phyloP scores from a whole-genome alignment of 2,888 invertebrate genomes.

The Seira ritae region DNA sequence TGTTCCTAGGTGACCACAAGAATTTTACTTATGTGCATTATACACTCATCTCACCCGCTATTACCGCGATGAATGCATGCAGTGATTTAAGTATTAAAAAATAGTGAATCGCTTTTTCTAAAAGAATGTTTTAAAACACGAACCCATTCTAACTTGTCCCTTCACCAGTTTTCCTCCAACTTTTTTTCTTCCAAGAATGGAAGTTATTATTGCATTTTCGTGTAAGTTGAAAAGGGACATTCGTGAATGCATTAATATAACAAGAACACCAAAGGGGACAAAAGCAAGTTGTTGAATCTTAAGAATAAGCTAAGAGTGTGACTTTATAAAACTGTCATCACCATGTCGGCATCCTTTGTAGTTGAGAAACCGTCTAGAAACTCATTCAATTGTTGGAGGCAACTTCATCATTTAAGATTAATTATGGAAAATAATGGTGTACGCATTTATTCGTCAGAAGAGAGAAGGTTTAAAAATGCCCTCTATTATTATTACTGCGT shows the following conservation, averaged over 20 bases:
- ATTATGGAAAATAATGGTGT: conserved; percentile 52
- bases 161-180: neutral
- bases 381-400: conserved; percentile 44
- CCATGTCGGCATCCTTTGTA: conserved; percentile 55
- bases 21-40: neutral
- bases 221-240: conserved; percentile 2
- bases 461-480: neutral
- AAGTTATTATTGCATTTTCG: conserved; percentile 10
- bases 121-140: neutral
- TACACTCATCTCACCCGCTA: neutral
- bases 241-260: conserved; percentile 2
- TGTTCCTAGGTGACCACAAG: conserved; percentile 15
- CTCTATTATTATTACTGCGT: conserved; percentile 70
- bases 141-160: neutral
- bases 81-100: too few species aligned
- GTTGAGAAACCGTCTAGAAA: conserved; percentile 50
- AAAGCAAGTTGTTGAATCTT: conserved; percentile 30
- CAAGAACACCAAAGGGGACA: conserved; percentile 37
- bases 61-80: too few species aligned
- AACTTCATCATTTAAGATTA: conserved; percentile 56
- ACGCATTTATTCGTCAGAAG: neutral
- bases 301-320: conserved; percentile 41
- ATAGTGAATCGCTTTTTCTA: neutral
- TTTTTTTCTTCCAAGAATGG: conserved; percentile 9
- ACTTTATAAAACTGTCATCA: conserved; percentile 67